Conservation (phyloP, 2,113 vertebrate genomes). For the Cervus canadensis region DNA sequence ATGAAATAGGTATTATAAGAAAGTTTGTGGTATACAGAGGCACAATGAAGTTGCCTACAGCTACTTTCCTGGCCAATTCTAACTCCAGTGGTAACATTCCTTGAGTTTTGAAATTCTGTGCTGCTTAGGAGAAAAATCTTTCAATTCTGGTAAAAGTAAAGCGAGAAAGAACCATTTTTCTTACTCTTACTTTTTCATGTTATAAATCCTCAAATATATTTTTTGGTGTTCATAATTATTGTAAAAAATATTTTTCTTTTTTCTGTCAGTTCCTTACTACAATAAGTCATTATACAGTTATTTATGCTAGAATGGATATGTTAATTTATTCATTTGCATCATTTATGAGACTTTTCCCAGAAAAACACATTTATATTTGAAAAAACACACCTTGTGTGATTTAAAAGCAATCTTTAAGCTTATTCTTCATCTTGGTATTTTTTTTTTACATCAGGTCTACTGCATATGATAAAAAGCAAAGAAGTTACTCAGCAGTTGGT, state of each 20-base stretch:
- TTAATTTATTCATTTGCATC: slow-evolving; percentile 34
- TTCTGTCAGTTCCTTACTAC: not conserved
- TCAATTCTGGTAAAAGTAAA: not conserved
- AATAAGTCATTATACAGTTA: not conserved
- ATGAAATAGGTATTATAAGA: not conserved
- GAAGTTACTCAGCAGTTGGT: not conserved
- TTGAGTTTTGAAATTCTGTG: not conserved
- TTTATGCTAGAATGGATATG: slow-evolving; percentile 14
- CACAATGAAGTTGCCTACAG: not conserved
- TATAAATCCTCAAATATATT: not conserved
- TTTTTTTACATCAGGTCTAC: not conserved
- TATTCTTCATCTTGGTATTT: not conserved
- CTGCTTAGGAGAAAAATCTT: not conserved
- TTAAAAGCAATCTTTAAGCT: not conserved
- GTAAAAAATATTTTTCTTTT: not conserved
- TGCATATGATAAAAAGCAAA: not conserved
- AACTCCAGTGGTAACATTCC: not conserved
- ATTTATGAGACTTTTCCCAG: not conserved
- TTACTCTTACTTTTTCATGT: not conserved
- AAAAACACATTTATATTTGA: slow-evolving; percentile 26
- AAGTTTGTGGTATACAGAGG: not conserved
- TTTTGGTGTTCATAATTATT: not conserved
- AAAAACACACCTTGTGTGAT: not conserved
- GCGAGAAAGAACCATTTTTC: not conserved
- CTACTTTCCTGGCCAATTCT: not conserved